Base-by-base conservation (phyloP, 2,113 vertebrate genomes). In the Trinectes maculatus region DNA sequence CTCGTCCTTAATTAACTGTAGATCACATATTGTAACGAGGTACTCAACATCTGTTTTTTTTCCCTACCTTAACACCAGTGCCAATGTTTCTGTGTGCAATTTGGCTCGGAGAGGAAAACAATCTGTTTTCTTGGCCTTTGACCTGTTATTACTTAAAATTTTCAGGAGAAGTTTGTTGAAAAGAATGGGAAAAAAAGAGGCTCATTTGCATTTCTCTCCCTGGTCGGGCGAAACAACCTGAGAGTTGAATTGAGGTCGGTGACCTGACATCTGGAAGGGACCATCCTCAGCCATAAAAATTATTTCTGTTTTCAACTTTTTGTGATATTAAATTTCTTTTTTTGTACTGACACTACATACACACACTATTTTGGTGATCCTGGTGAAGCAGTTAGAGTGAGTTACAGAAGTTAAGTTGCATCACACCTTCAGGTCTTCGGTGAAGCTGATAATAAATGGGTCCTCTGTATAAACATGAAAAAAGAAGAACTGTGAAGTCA, bases 211-310 rank as follows among this genome's bases (percentile, higher is more conserved):
- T 15, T 64, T 46, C 15, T 12, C 18, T 48, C 13, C 16, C 19
- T 10, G 6, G n/a, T 31, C 4, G 47, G 8, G 2, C 6, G n/a
- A 29, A 53, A 49, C 43, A 37, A 48, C 53, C 52, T 67, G n/a
- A 67, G 47, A 63, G 37, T 34, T 58, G 37, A 65, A 65, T 58
- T 69, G 31, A 36, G 62, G 61, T 44, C 46, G 36, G n/a, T n/a
- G n/a, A n/a, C n/a, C n/a, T n/a, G n/a, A 8, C 37, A 39, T 16
- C 37, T 16, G n/a, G 5, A n/a, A n/a, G 37, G 16, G 37, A 39
- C 15, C 37, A 39, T 6, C 13, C 13, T 39, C 5, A n/a, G n/a
- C n/a, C n/a, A n/a, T n/a, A n/a, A n/a, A n/a, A n/a, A n/a, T n/a
- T n/a, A n/a, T n/a, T n/a, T n/a, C n/a, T n/a, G n/a, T n/a, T n/a